Evolutionary conservation across 1,140 invertebrate genomes (phyloP).

Genomic region (Heliconius melpomene): DNA sequence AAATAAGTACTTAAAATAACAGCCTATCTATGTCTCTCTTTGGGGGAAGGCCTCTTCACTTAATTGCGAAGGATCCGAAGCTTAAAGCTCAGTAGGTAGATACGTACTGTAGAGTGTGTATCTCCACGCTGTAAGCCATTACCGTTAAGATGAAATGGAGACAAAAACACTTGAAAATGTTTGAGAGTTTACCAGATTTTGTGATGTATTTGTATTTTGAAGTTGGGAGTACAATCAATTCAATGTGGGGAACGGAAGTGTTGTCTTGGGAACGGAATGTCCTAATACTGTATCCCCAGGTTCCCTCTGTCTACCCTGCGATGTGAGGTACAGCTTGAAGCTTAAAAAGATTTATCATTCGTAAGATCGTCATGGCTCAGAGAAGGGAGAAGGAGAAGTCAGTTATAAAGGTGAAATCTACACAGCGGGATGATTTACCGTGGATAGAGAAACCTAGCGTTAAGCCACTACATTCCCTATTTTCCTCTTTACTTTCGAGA

Average conservation of each 20-base stretch:
- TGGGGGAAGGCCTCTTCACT: conserved; percentile 10
- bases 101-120: neutral
- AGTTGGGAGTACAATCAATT: too few relatives aligned
- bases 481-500: neutral
- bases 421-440: too few relatives aligned
- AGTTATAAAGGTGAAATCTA: too few relatives aligned
- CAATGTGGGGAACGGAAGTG: neutral
- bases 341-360: neutral
- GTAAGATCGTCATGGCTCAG: too few relatives aligned
- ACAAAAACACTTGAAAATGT: conserved; percentile 10
- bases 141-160: conserved; percentile 6
- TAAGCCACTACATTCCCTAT: neutral
- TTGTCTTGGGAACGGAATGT: too few relatives aligned
- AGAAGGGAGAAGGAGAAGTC: too few relatives aligned
- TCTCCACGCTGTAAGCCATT: neutral
- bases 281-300: too few relatives aligned
- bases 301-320: too few relatives aligned
- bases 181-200: neutral
- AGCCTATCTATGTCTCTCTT: conserved; percentile 9
- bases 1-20: conserved; percentile 13
- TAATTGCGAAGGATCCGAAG: conserved; percentile 13
- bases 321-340: neutral
- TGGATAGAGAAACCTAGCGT: neutral
- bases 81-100: neutral
- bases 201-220: neutral